Evolutionary conservation across 2,888 invertebrate species (phyloP).

Genomic region (Cyaniris semiargus): DNA sequence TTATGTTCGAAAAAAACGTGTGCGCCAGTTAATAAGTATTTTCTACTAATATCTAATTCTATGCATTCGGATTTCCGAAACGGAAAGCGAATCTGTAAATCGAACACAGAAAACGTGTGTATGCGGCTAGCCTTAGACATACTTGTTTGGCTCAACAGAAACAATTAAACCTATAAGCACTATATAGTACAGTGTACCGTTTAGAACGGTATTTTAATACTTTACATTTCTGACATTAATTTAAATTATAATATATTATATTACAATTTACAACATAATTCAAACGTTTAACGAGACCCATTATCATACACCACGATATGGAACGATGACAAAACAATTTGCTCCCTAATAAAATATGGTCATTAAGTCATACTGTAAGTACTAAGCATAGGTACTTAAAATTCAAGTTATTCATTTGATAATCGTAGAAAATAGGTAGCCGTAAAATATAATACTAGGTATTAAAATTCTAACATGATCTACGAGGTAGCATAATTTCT

Average conservation of each 20-base stretch:
- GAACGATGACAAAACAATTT: constrained; percentile 10
- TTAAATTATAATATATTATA: constrained; percentile 1
- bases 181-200: constrained; percentile 2
- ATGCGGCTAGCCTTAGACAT: too few species aligned
- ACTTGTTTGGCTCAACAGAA: constrained; percentile 13
- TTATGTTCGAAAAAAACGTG: too few species aligned
- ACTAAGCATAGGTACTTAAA: neutral
- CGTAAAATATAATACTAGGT: neutral
- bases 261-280: neutral
- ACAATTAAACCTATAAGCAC: neutral
- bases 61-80: too few species aligned
- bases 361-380: neutral
- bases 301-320: constrained; percentile 11
- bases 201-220: constrained; percentile 22
- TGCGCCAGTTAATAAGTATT: too few species aligned
- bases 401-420: neutral
- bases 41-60: too few species aligned
- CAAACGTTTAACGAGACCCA: neutral
- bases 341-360: neutral
- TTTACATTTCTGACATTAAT: constrained; percentile 17
- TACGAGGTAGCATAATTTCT: neutral
- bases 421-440: neutral
- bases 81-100: too few species aligned
- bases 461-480: constrained; percentile 9
- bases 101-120: too few species aligned